phyloP scores from a whole-genome alignment of 2,888 invertebrate species.

The Cryptocephalus moraei region DNA sequence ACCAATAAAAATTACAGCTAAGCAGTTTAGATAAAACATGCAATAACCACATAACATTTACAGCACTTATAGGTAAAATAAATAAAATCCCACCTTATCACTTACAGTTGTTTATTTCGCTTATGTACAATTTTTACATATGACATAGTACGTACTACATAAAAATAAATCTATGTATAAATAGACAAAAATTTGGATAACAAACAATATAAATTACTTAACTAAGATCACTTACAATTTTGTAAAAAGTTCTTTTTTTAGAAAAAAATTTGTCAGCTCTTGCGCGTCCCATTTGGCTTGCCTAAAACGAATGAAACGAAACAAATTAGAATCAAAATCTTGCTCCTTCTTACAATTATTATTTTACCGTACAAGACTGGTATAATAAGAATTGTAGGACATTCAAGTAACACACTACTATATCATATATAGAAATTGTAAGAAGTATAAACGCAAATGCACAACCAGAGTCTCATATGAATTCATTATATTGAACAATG shows the following conservation, averaged over 20 bases:
- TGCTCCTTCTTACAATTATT: not conserved
- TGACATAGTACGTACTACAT: constrained; percentile 23
- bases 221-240: constrained; percentile 25
- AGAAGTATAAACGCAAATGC: constrained; percentile 3
- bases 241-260: constrained; percentile 14
- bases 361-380: too few relatives aligned
- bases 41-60: too few relatives aligned
- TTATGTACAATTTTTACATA: constrained; percentile 29
- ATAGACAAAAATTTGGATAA: constrained; percentile 27
- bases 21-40: too few relatives aligned
- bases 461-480: too few relatives aligned
- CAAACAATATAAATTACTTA: constrained; percentile 27
- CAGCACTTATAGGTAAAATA: not conserved
- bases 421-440: constrained; percentile 11
- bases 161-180: constrained; percentile 25
- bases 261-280: constrained; percentile 22
- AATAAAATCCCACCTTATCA: constrained; percentile 5
- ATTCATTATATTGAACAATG: too few relatives aligned
- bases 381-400: too few relatives aligned
- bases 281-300: constrained; percentile 28
- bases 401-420: not conserved
- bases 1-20: too few relatives aligned
- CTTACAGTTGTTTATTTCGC: constrained; percentile 11
- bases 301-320: constrained; percentile 26
- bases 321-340: constrained; percentile 5